Evolutionary conservation across 2,888 invertebrate species (phyloP).

Genomic region (Tiliacea aurago): DNA sequence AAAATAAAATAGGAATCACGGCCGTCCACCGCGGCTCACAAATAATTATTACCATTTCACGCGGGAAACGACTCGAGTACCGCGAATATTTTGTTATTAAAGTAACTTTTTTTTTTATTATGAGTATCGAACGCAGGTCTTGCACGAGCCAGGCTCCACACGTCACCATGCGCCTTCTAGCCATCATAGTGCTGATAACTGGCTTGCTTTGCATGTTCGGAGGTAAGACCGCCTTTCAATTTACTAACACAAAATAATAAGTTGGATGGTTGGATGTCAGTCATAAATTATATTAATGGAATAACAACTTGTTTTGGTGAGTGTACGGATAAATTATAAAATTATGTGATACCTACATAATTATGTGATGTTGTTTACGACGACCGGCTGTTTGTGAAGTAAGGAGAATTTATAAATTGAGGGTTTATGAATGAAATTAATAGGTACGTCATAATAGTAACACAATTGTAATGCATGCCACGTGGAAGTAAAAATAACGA

Average conservation of each 20-base stretch:
- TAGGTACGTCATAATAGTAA: background rate
- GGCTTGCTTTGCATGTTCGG: slow-evolving; percentile 83
- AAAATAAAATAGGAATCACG: slow-evolving; percentile 82
- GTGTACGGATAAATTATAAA: slow-evolving; percentile 6
- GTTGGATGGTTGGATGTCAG: slow-evolving; percentile 16
- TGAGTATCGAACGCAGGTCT: slow-evolving; percentile 78
- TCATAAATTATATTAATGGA: slow-evolving; percentile 49
- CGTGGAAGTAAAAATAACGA: too few relatives aligned
- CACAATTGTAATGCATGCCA: background rate
- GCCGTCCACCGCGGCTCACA: slow-evolving; percentile 67
- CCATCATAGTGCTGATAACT: slow-evolving; percentile 79
- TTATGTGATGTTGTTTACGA: slow-evolving; percentile 28
- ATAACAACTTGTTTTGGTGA: slow-evolving; percentile 23
- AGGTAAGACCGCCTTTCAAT: slow-evolving; percentile 78
- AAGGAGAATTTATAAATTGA: background rate
- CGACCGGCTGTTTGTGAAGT: background rate
- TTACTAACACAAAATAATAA: slow-evolving; percentile 65
- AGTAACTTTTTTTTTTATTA: slow-evolving; percentile 56
- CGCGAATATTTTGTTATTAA: slow-evolving; percentile 55
- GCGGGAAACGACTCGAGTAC: slow-evolving; percentile 57
- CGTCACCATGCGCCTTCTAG: slow-evolving; percentile 81
- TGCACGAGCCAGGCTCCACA: slow-evolving; percentile 78
- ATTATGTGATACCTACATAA: slow-evolving; percentile 5
- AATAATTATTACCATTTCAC: slow-evolving; percentile 64
- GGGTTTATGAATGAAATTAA: slow-evolving; percentile 24